These are phyloP conservation scores for Tachysurus vachellii DNA, from an alignment of 2,113 vertebrate genomes.

Conservation along the genomic window DNA sequence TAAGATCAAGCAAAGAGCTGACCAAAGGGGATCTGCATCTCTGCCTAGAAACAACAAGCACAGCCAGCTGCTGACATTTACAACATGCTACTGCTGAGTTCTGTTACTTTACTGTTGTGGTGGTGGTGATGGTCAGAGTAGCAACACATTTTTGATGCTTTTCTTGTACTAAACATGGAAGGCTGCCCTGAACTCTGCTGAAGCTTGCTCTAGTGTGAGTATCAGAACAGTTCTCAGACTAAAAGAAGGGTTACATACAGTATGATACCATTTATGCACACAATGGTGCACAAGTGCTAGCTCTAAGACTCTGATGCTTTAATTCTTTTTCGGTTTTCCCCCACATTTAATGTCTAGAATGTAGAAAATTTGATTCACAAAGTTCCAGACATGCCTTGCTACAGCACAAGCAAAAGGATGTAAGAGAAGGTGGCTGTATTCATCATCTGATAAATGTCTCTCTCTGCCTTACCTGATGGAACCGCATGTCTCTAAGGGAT, in stretches of 20 bases:
- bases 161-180: background rate
- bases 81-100: background rate
- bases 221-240: constrained; percentile 10
- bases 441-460: constrained; percentile 52
- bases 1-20: constrained; percentile 4
- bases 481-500: constrained; percentile 43
- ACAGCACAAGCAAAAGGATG: constrained; percentile 36
- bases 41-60: constrained; percentile 16
- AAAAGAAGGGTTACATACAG: constrained; percentile 22
- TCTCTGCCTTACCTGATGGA: constrained; percentile 45
- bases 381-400: constrained; percentile 32
- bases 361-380: constrained; percentile 57
- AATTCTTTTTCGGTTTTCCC: constrained; percentile 31
- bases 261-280: constrained; percentile 14
- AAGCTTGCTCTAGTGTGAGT: constrained; percentile 8
- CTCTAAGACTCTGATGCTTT: constrained; percentile 29
- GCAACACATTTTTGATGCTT: background rate
- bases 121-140: background rate
- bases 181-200: background rate
- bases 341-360: constrained; percentile 40
- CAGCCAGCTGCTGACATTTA: constrained; percentile 37
- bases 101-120: background rate
- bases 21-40: background rate
- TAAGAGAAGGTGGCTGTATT: constrained; percentile 19
- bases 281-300: constrained; percentile 1